phyloP scores from a whole-genome alignment of 2,888 invertebrate species.

The Agrochola circellaris region DNA sequence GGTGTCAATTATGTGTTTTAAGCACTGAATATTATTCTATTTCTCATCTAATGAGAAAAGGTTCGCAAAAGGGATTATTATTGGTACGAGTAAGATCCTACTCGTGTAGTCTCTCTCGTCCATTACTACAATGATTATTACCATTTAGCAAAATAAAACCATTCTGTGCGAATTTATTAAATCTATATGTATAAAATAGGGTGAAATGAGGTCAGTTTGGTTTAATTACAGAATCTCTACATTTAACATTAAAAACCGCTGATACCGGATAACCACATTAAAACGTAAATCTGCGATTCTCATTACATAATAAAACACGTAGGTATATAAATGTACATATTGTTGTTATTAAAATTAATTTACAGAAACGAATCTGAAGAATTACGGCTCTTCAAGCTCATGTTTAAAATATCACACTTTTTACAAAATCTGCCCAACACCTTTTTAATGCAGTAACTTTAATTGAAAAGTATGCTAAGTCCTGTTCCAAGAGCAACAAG shows the following conservation, averaged over 20 bases:
- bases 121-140: conserved; percentile 6
- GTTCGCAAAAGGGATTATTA: conserved; percentile 5
- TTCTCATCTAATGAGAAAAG: background rate
- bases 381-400: background rate
- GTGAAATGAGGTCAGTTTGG: conserved; percentile 12
- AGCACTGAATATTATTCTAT: background rate
- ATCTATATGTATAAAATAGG: background rate
- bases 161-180: conserved; percentile 15
- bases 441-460: background rate
- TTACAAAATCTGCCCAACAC: background rate
- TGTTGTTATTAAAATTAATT: background rate
- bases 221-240: conserved; percentile 10
- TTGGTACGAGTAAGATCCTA: background rate
- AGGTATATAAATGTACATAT: background rate
- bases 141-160: background rate
- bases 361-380: background rate
- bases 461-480: background rate
- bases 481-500: background rate
- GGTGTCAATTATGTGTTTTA: background rate
- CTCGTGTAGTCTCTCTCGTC: background rate
- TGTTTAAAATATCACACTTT: background rate
- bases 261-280: conserved; percentile 5
- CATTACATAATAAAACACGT: conserved; percentile 26
- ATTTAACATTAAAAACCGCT: conserved; percentile 13
- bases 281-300: background rate